These are phyloP conservation scores for Galerucella nymphaeae DNA, from an alignment of 2,888 invertebrate species.

Conservation along the genomic window DNA sequence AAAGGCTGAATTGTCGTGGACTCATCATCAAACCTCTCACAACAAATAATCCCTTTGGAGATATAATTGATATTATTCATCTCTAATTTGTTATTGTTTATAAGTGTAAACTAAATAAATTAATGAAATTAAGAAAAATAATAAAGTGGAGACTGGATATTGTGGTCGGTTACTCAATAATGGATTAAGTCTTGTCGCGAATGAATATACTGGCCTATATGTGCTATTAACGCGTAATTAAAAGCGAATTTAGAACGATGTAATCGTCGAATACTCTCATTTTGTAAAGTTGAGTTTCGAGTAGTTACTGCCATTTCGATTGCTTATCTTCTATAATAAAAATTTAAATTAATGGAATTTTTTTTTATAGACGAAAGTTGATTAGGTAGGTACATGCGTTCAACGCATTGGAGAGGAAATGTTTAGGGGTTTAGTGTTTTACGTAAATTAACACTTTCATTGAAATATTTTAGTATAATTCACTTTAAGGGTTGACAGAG, in stretches of 20 bases:
- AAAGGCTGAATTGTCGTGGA: no score
- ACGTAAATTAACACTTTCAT: not conserved
- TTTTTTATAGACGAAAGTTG: constrained; percentile 13
- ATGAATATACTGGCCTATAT: constrained; percentile 2
- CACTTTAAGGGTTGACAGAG: no score
- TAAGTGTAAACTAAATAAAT: no score
- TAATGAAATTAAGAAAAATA: no score
- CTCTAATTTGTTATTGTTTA: no score
- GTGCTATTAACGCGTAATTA: constrained; percentile 51
- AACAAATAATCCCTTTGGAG: no score
- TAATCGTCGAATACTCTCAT: constrained; percentile 40
- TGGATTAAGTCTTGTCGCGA: no score
- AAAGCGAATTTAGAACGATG: constrained; percentile 44
- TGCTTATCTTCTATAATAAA: constrained; percentile 30
- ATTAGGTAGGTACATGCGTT: constrained; percentile 3
- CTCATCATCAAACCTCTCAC: no score
- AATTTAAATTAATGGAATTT: constrained; percentile 17
- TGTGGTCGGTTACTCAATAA: no score
- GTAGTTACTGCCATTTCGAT: constrained; percentile 31
- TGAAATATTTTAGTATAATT: not conserved
- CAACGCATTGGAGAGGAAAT: not conserved
- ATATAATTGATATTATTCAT: no score
- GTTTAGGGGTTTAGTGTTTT: no score
- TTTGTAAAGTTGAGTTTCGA: constrained; percentile 39
- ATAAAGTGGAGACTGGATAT: no score